A percentile compares a stretch with the other conserved stretches of the same genome.
Evolutionary conservation across 2,113 vertebrate species (phyloP).

Genomic region (Coregonus clupeaformis): DNA sequence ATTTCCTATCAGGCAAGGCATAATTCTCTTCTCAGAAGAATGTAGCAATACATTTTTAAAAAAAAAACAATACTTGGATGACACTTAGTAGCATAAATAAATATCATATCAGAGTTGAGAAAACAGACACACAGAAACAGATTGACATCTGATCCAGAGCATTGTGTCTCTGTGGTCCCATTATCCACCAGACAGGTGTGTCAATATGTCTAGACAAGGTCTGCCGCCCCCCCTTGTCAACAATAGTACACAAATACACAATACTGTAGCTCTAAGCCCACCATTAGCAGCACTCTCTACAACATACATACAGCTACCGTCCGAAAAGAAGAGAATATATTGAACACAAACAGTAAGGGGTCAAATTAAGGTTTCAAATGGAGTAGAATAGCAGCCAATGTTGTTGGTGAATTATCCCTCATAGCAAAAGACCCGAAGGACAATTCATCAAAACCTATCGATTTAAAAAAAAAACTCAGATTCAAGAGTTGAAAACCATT

Average conservation of each 20-base stretch:
- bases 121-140: constrained; percentile 19
- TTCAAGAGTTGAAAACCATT: too few relatives aligned
- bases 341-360: constrained; percentile 38
- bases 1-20: too few relatives aligned
- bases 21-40: too few relatives aligned
- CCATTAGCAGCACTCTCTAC: constrained; percentile 52
- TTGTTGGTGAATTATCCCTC: too few relatives aligned
- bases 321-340: constrained; percentile 30
- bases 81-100: constrained; percentile 36
- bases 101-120: constrained; percentile 8
- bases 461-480: too few relatives aligned
- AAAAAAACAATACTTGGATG: constrained; percentile 21
- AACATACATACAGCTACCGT: constrained; percentile 29
- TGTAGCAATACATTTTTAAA: constrained; percentile 10
- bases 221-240: constrained; percentile 42
- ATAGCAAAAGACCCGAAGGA: too few relatives aligned
- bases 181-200: constrained; percentile 71
- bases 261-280: constrained; percentile 38
- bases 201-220: constrained; percentile 61
- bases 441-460: too few relatives aligned
- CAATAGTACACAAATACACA: constrained; percentile 45
- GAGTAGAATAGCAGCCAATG: neutral
- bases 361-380: neutral
- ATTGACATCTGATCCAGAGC: constrained; percentile 12
- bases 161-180: constrained; percentile 63